Conservation (phyloP, 2,113 vertebrate genomes). For the Megaceryle torquata region DNA sequence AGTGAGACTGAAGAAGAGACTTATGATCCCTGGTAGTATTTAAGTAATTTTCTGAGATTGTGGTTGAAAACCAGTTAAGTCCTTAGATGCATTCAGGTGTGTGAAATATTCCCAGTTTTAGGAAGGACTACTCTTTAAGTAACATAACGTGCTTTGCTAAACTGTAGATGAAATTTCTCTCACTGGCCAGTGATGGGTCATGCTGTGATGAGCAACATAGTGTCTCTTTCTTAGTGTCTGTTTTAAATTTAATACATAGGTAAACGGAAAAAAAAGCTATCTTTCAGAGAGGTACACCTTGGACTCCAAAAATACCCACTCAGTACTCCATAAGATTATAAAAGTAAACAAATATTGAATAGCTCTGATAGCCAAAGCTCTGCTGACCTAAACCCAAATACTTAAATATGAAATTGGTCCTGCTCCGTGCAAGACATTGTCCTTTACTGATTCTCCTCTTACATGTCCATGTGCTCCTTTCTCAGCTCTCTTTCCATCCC, state of each 20-base stretch:
- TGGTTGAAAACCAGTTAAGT: not conserved
- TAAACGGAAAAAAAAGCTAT: not conserved
- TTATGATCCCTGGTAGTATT: not conserved
- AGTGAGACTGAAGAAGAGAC: not conserved
- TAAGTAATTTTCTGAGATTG: not conserved
- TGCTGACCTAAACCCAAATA: not conserved
- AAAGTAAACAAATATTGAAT: not conserved
- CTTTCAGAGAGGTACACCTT: not conserved
- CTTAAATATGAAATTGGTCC: not conserved
- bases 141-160: not conserved
- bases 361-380: not conserved
- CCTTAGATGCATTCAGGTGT: not conserved
- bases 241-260: not conserved
- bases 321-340: not conserved
- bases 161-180: not conserved
- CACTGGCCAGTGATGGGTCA: not conserved
- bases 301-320: not conserved
- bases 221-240: not conserved
- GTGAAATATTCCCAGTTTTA: not conserved
- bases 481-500: not conserved
- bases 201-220: not conserved
- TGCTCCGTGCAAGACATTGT: not conserved
- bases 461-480: not conserved
- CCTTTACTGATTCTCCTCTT: not conserved
- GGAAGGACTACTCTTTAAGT: not conserved